Conservation (phyloP, 1,140 invertebrate species). For the Cyclargus thomasi region DNA sequence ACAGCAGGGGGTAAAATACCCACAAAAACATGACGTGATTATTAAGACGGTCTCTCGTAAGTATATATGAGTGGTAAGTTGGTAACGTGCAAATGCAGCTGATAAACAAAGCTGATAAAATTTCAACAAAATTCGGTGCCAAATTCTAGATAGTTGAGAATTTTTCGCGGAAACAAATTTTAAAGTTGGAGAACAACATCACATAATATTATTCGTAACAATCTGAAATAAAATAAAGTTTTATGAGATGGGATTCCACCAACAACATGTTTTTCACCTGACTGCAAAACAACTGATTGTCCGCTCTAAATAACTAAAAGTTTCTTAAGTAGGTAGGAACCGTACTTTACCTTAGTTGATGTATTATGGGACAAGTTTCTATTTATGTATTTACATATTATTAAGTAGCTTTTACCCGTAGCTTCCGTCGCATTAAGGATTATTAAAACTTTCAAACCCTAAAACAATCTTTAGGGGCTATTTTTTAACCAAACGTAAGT, state of each 20-base stretch:
- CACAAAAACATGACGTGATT: too few species aligned
- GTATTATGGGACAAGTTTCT: too few species aligned
- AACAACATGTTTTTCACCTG: background rate
- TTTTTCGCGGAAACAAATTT: constrained; percentile 1
- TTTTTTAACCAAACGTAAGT: too few species aligned
- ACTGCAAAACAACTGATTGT: background rate
- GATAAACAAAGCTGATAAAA: background rate
- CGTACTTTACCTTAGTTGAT: background rate
- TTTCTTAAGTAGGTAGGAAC: background rate
- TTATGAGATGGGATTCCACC: background rate
- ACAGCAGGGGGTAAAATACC: too few species aligned
- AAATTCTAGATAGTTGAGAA: background rate
- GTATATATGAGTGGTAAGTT: too few species aligned
- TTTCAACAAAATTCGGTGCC: background rate
- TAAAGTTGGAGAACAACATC: background rate
- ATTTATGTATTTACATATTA: too few species aligned
- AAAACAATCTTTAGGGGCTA: too few species aligned
- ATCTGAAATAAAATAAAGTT: background rate
- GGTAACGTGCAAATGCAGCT: background rate
- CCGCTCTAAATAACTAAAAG: background rate
- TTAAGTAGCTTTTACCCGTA: too few species aligned
- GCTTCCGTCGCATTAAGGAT: too few species aligned
- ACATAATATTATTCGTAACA: background rate
- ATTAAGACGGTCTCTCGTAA: too few species aligned
- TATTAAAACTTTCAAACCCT: too few species aligned